Base-by-base conservation (phyloP, 2,888 invertebrate species). In the Acheta domesticus region DNA sequence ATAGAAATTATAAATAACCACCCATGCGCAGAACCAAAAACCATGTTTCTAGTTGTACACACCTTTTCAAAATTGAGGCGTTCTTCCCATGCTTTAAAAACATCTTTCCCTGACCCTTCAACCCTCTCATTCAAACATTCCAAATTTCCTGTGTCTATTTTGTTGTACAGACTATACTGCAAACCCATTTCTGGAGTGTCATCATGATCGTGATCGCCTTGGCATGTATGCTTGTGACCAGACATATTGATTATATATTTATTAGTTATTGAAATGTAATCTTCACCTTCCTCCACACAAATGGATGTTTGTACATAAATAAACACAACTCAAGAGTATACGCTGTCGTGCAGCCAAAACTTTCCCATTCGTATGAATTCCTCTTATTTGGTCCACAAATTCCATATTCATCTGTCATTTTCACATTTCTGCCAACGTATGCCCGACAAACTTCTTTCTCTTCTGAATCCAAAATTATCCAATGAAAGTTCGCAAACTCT, bases 51-150 rank as follows among this genome's bases (percentile, higher is more conserved):
- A 36, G 36, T 8, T 36, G 36, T 36, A 48, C 79, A 82, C 87
- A 97, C 97, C 86, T 93, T 90, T 81, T 90, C 91, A 82, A 90
- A 90, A 86, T 95, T 93, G 82, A 95, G 88, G 83, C 97, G 90
- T 82, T 94, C 91, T 84, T 97, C 96, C 94, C 96, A 97, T 0
- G 97, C 90, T 86, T 97, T 98, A 85, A 99, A 98, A 5, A 99
- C 93, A 48, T 90, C 90, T 87, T 93, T 95, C 21, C 97, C 98
- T 16, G 95, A 93, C 48, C 94, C 96, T 84, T 97, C 97, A 11
- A 89, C 87, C 77, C 89, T 89, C 88, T 99, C 99, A 87, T 99
- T 99, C 50, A 99, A 88, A 87, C 98, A 98, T 85, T 96, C 92
- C 48, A 98, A 88, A 86, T 96, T 94, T 74, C 93, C 92, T 84